These are phyloP conservation scores for Manis pentadactyla DNA, from an alignment of 2,797 vertebrate species.

Conservation along the genomic window DNA sequence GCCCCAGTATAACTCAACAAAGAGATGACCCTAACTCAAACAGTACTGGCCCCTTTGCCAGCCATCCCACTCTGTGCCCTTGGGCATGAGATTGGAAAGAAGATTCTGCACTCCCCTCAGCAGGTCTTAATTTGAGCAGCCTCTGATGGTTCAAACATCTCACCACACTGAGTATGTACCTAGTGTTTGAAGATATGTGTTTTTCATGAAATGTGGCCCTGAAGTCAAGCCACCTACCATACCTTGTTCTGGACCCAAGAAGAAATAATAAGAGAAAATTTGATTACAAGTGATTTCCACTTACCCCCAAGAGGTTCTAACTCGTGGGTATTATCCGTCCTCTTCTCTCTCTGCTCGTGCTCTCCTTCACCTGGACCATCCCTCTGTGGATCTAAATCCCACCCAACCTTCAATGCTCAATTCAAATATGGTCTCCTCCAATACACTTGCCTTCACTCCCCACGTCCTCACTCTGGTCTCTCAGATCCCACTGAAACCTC, in stretches of 20 bases:
- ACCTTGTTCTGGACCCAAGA: not conserved
- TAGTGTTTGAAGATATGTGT: not conserved
- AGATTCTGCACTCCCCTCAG: not conserved
- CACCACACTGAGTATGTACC: not conserved
- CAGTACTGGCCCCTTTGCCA: not conserved
- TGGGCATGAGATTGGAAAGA: not conserved
- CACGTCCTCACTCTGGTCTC: conserved; percentile 41
- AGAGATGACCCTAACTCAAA: not conserved
- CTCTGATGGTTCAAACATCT: not conserved
- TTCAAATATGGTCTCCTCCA: not conserved
- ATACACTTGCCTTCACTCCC: conserved; percentile 38
- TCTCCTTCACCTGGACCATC: not conserved
- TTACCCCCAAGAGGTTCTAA: not conserved
- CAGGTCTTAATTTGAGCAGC: not conserved
- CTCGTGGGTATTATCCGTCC: not conserved
- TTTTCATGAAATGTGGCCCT: not conserved
- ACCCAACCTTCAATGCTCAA: not conserved
- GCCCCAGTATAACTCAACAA: not conserved
- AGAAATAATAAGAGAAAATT: not conserved
- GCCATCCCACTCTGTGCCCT: no score
- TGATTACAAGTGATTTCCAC: not conserved
- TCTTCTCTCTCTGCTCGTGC: not conserved
- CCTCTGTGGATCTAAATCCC: not conserved
- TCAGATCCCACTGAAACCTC: conserved; percentile 47
- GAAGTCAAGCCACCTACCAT: not conserved